phyloP scores from a whole-genome alignment of 2,888 invertebrate species.

The Cecidostiba fungosa region DNA sequence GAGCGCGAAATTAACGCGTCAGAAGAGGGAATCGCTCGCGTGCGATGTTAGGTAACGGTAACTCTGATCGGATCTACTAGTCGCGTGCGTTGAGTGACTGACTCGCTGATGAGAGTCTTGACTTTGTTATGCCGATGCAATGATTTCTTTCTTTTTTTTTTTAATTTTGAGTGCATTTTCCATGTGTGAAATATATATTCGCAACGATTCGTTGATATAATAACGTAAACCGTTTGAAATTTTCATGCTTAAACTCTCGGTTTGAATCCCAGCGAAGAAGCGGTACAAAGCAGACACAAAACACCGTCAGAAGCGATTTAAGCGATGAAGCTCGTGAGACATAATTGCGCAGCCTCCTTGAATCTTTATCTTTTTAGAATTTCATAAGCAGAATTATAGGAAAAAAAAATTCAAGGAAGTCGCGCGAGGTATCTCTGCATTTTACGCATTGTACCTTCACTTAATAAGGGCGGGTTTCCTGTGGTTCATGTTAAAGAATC shows the following conservation, averaged over 20 bases:
- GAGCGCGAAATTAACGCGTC: conserved; percentile 49
- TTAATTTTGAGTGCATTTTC: no score
- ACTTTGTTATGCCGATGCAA: neutral
- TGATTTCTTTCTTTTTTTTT: neutral
- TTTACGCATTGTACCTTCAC: conserved; percentile 81
- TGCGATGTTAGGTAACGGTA: neutral
- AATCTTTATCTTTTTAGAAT: neutral
- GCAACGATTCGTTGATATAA: no score
- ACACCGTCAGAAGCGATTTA: neutral
- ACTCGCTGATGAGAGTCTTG: neutral
- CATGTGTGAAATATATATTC: no score
- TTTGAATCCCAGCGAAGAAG: neutral
- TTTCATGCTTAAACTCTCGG: neutral
- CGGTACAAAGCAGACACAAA: neutral
- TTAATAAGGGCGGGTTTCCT: conserved; percentile 93
- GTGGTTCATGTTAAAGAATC: conserved; percentile 96
- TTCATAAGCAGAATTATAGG: no score
- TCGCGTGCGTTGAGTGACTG: neutral
- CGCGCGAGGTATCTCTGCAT: neutral
- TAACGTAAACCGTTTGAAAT: neutral
- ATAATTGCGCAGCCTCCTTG: conserved; percentile 1
- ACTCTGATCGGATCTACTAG: neutral
- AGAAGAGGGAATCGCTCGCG: neutral
- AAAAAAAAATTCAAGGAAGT: neutral
- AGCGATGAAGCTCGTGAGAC: conserved; percentile 11